phyloP scores from a whole-genome alignment of 1,140 invertebrate genomes.

The Drosophila sproati region DNA sequence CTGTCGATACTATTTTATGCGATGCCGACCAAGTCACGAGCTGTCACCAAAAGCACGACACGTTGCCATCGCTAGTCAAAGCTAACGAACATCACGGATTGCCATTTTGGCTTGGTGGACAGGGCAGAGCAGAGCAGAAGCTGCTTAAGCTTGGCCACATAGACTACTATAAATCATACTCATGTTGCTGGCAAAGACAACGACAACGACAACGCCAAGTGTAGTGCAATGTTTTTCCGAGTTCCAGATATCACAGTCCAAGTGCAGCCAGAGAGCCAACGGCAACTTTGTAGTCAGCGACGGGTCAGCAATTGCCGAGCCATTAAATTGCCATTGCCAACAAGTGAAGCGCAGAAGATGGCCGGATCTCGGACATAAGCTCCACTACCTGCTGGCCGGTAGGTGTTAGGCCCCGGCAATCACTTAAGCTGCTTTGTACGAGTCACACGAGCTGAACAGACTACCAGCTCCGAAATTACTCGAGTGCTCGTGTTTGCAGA shows the following conservation, averaged over 20 bases:
- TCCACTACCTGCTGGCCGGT: conserved; percentile 33
- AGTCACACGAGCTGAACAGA: conserved; percentile 5
- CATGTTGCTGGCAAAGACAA: conserved; percentile 68
- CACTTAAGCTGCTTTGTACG: conserved; percentile 49
- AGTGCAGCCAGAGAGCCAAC: conserved; percentile 38
- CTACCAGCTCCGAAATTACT: conserved; percentile 36
- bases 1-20: background rate
- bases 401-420: conserved; percentile 56
- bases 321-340: conserved; percentile 73
- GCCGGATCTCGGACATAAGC: background rate
- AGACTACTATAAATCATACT: conserved; percentile 77
- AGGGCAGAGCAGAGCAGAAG: conserved; percentile 62
- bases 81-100: conserved; percentile 50
- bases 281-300: conserved; percentile 43
- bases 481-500: conserved; percentile 25
- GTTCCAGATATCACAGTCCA: conserved; percentile 33
- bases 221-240: conserved; percentile 10
- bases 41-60: conserved; percentile 1
- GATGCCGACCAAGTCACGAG: background rate
- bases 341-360: conserved; percentile 48
- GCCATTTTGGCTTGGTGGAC: conserved; percentile 15
- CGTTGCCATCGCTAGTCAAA: conserved; percentile 19
- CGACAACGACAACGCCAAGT: conserved; percentile 54
- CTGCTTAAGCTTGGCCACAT: conserved; percentile 54
- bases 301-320: conserved; percentile 73